A percentile compares a stretch with the other conserved stretches of the same genome.
phyloP scores from a whole-genome alignment of 2,113 vertebrate species.

The Clarias gariepinus region DNA sequence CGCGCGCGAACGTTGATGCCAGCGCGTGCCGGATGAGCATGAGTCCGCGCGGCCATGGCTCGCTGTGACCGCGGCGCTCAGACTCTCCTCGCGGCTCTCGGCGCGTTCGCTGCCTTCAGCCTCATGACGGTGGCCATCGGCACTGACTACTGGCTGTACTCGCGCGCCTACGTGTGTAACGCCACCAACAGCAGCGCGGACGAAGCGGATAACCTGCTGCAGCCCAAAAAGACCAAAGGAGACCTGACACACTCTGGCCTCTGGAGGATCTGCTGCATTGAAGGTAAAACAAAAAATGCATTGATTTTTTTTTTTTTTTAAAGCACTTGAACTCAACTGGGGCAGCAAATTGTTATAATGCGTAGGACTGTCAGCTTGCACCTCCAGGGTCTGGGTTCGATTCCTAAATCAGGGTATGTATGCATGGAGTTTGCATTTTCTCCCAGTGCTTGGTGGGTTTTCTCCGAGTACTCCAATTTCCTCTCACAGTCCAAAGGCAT shows the following conservation, averaged over 20 bases:
- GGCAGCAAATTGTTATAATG: too few species aligned
- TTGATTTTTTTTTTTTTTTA: background rate
- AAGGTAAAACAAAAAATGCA: slow-evolving; percentile 74
- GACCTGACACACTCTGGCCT: slow-evolving; percentile 92
- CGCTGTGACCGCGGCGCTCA: slow-evolving; percentile 93
- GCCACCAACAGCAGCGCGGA: slow-evolving; percentile 84
- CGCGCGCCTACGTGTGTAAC: slow-evolving; percentile 90
- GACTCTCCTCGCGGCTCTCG: slow-evolving; percentile 86
- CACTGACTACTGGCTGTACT: slow-evolving; percentile 96
- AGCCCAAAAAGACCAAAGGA: slow-evolving; percentile 76
- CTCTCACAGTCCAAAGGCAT: too few species aligned
- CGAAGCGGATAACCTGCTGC: slow-evolving; percentile 74
- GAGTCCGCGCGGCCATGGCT: slow-evolving; percentile 76
- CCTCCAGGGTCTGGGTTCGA: too few species aligned
- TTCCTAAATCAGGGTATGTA: too few species aligned
- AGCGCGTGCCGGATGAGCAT: slow-evolving; percentile 21
- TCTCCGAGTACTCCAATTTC: too few species aligned
- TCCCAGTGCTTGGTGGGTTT: too few species aligned
- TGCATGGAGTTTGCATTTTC: too few species aligned
- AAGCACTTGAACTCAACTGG: too few species aligned
- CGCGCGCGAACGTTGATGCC: background rate
- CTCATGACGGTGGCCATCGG: slow-evolving; percentile 96
- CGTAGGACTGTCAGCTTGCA: too few species aligned
- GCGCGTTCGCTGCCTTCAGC: slow-evolving; percentile 91
- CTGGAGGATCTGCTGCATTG: slow-evolving; percentile 93